Conservation (phyloP, 2,113 vertebrate genomes). For the Turdus rufiventris region DNA sequence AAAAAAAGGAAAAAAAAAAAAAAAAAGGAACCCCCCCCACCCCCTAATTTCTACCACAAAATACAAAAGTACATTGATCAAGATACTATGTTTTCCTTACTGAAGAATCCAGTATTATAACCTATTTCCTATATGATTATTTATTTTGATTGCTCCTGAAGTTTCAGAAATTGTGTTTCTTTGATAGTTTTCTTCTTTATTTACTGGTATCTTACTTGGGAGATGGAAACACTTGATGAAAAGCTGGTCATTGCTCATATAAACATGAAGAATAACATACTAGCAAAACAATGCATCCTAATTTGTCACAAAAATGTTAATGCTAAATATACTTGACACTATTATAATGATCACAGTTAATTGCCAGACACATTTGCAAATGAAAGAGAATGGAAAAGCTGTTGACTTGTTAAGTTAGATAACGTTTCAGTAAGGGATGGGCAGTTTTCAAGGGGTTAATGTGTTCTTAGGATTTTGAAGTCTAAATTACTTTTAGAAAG, state of each 20-base stretch:
- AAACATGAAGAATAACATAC: background rate
- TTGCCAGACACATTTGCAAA: background rate
- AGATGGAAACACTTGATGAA: background rate
- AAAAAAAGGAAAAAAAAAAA: too few species aligned
- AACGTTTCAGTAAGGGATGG: background rate
- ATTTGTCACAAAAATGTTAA: background rate
- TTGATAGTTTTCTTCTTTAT: background rate
- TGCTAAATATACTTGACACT: background rate
- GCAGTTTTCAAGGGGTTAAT: slow-evolving; percentile 65
- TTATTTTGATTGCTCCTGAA: background rate
- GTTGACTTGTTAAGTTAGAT: background rate
- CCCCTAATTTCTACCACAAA: background rate
- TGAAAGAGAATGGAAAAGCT: background rate
- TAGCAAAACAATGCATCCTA: background rate
- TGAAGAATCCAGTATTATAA: background rate
- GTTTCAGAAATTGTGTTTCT: background rate
- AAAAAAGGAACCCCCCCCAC: too few species aligned
- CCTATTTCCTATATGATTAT: background rate
- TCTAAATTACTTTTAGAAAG: slow-evolving; percentile 72
- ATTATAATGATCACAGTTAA: background rate
- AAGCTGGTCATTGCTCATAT: background rate
- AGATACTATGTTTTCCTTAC: background rate
- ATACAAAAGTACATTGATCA: background rate
- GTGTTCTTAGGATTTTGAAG: background rate
- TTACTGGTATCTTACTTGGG: background rate